phyloP scores from a whole-genome alignment of 2,888 invertebrate species.

The Stenodera caucasica region DNA sequence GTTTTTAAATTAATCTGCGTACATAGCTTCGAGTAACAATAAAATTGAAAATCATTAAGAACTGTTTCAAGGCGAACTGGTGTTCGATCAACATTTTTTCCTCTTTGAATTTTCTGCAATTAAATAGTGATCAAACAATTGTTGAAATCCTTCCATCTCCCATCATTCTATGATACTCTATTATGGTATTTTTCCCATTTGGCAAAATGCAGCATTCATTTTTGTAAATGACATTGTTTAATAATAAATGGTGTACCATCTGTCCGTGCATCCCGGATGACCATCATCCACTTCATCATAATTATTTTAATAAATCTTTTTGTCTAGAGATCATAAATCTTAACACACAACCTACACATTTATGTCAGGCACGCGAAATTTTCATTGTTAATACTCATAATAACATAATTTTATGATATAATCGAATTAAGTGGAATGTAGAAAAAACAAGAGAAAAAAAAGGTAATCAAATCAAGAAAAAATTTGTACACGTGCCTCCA shows the following conservation, averaged over 20 bases:
- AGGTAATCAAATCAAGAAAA: no score
- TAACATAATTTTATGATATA: not conserved
- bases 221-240: constrained; percentile 8
- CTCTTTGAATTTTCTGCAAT: not conserved
- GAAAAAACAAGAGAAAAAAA: no score
- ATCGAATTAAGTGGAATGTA: not conserved
- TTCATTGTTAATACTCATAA: constrained; percentile 1
- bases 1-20: not conserved
- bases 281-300: constrained; percentile 30
- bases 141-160: no score
- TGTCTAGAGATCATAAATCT: constrained; percentile 37
- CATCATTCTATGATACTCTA: no score
- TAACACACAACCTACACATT: constrained; percentile 28
- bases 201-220: no score
- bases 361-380: constrained; percentile 36
- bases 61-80: not conserved
- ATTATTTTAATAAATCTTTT: constrained; percentile 38
- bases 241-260: constrained; percentile 25
- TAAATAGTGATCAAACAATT: no score
- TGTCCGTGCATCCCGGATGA: constrained; percentile 35
- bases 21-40: not conserved
- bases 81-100: not conserved
- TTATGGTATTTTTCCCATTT: not conserved
- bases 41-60: not conserved
- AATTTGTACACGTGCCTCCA: no score